Evolutionary conservation across 2,797 vertebrate genomes (phyloP).

Genomic region (Varecia variegata): DNA sequence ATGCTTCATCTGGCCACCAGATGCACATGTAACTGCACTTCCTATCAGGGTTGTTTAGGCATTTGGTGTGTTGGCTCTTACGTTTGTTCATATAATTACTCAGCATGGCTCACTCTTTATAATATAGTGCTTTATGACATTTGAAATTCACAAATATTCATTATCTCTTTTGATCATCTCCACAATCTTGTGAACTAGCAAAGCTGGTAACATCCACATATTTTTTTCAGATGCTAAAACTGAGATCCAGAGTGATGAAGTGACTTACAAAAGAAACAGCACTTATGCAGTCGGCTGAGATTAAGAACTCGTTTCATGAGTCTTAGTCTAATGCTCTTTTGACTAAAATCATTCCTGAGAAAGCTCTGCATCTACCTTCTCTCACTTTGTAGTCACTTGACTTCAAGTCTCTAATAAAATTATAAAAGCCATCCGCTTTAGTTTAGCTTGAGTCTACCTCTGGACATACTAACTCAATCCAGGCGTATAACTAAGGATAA

Average conservation of each 20-base stretch:
- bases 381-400: background rate
- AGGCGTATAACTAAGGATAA: background rate
- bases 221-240: slow-evolving; percentile 7
- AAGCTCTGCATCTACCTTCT: background rate
- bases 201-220: background rate
- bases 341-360: background rate
- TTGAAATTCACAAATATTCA: background rate
- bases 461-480: background rate
- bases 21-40: background rate
- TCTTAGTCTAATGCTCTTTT: background rate
- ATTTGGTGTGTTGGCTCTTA: slow-evolving; percentile 6
- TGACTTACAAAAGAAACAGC: background rate
- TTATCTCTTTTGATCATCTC: background rate
- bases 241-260: background rate
- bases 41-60: background rate
- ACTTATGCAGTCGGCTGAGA: background rate
- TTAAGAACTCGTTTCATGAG: background rate
- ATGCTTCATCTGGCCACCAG: slow-evolving; percentile 64
- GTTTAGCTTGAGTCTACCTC: background rate
- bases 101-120: background rate
- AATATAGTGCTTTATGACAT: background rate
- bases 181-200: background rate
- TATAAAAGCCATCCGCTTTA: background rate
- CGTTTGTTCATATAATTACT: slow-evolving; percentile 10
- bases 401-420: background rate